These are phyloP conservation scores for Ammodytes marinus DNA, from an alignment of 2,113 vertebrate species.

Conservation along the genomic window DNA sequence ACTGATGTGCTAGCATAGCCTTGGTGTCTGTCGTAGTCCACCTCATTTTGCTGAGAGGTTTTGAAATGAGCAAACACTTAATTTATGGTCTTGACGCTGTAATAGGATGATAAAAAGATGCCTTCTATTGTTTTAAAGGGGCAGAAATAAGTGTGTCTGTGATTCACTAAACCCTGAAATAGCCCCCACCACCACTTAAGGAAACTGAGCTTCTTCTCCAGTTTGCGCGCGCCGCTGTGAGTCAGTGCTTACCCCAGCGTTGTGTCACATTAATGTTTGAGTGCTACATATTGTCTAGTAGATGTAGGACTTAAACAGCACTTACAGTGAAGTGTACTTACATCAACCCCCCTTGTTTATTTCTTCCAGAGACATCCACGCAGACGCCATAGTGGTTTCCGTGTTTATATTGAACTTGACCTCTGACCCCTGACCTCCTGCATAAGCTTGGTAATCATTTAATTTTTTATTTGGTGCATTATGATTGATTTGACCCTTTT, in stretches of 20 bases:
- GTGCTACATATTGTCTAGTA: slow-evolving; percentile 80
- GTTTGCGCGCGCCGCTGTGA: slow-evolving; percentile 60
- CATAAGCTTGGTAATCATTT: slow-evolving; percentile 99
- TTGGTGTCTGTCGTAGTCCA: slow-evolving; percentile 72
- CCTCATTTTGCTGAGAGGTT: slow-evolving; percentile 86
- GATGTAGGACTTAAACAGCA: slow-evolving; percentile 78
- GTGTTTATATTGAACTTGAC: slow-evolving; percentile 99
- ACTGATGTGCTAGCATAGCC: slow-evolving; percentile 69
- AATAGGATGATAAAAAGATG: slow-evolving; percentile 85
- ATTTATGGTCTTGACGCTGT: slow-evolving; percentile 78
- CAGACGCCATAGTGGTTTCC: slow-evolving; percentile 97
- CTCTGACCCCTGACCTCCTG: slow-evolving; percentile 99
- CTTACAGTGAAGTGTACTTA: slow-evolving; percentile 87
- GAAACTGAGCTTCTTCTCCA: slow-evolving; percentile 69
- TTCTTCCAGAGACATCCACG: slow-evolving; percentile 98
- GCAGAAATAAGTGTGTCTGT: slow-evolving; percentile 71
- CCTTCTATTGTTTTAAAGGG: slow-evolving; percentile 78
- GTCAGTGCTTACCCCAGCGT: slow-evolving; percentile 78
- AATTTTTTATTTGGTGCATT: slow-evolving; percentile 95
- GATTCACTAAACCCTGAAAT: slow-evolving; percentile 82
- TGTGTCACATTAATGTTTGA: slow-evolving; percentile 84
- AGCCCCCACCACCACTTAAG: slow-evolving; percentile 76
- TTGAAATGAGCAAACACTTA: slow-evolving; percentile 80
- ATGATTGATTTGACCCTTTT: slow-evolving; percentile 82
- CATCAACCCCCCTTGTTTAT: slow-evolving; percentile 96